phyloP scores from a whole-genome alignment of 1,140 invertebrate genomes.

The Ganaspis sp. region DNA sequence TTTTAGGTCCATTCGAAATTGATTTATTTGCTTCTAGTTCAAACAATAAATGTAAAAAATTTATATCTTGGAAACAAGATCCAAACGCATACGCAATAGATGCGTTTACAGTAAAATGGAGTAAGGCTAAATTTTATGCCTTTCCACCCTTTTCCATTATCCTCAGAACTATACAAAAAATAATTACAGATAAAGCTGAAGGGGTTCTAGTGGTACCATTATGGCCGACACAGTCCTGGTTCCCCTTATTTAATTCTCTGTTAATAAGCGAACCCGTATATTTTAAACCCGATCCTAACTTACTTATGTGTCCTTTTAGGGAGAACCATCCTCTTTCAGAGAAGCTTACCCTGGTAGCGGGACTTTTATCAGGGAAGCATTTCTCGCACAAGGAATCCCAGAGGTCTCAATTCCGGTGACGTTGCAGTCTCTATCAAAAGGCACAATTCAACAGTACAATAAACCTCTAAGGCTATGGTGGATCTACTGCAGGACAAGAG shows the following conservation, averaged over 20 bases:
- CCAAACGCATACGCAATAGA: constrained; percentile 28
- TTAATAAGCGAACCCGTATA: not conserved
- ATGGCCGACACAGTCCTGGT: constrained; percentile 58
- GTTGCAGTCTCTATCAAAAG: too few relatives aligned
- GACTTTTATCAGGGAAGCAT: not conserved
- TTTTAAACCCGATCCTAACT: not conserved
- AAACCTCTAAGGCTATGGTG: too few relatives aligned
- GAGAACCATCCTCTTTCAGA: not conserved
- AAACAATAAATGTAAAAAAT: too few relatives aligned
- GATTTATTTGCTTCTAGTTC: constrained; percentile 43
- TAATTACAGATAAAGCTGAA: not conserved
- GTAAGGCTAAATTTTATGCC: not conserved
- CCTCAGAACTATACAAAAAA: not conserved
- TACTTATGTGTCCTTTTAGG: not conserved
- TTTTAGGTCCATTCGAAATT: constrained; percentile 38
- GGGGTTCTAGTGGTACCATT: constrained; percentile 60
- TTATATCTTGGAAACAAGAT: too few relatives aligned
- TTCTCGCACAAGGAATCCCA: not conserved
- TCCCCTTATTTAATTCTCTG: constrained; percentile 44
- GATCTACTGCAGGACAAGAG: constrained; percentile 39
- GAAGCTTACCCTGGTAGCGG: not conserved
- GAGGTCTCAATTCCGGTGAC: constrained; percentile 28
- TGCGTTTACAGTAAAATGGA: constrained; percentile 53
- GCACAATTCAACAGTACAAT: too few relatives aligned
- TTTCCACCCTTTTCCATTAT: not conserved